These are phyloP conservation scores for Drosophila colorata DNA, from an alignment of 2,888 invertebrate genomes.

Conservation along the genomic window DNA sequence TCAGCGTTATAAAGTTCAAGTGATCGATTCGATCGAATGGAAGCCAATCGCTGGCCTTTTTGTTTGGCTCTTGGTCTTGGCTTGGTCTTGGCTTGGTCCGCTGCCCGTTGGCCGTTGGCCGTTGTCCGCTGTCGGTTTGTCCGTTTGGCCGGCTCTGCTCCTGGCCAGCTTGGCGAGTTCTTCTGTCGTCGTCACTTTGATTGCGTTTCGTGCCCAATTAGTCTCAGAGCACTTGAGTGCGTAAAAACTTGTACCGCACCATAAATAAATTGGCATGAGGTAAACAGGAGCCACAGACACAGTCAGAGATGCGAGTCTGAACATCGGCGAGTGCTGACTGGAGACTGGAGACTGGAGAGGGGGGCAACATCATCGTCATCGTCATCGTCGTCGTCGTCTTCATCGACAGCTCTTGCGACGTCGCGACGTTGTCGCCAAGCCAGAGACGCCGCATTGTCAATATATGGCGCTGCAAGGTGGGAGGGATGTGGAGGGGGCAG, in stretches of 20 bases:
- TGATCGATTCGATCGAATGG: constrained; percentile 65
- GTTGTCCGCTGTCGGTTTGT: constrained; percentile 13
- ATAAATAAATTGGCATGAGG: constrained; percentile 84
- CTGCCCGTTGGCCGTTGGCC: constrained; percentile 9
- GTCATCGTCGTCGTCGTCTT: constrained; percentile 39
- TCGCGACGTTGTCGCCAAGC: constrained; percentile 74
- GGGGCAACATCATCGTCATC: constrained; percentile 5
- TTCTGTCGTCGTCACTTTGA: constrained; percentile 79
- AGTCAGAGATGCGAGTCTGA: too few species aligned
- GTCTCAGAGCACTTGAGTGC: constrained; percentile 85
- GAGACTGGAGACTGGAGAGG: background rate
- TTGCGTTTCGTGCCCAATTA: constrained; percentile 85
- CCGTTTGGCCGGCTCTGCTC: constrained; percentile 3
- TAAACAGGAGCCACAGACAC: constrained; percentile 74
- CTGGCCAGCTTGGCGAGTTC: constrained; percentile 12
- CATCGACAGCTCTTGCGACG: constrained; percentile 62
- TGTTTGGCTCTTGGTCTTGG: background rate
- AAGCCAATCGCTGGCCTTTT: constrained; percentile 12
- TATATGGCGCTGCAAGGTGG: constrained; percentile 55
- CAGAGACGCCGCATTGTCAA: constrained; percentile 65
- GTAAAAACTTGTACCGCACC: constrained; percentile 85
- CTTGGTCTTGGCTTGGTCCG: background rate
- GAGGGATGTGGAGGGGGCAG: background rate
- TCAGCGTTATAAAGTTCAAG: constrained; percentile 79
- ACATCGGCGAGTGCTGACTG: background rate